Evolutionary conservation across 1,140 invertebrate genomes (phyloP).

Genomic region (Zaprionus ornatus): DNA sequence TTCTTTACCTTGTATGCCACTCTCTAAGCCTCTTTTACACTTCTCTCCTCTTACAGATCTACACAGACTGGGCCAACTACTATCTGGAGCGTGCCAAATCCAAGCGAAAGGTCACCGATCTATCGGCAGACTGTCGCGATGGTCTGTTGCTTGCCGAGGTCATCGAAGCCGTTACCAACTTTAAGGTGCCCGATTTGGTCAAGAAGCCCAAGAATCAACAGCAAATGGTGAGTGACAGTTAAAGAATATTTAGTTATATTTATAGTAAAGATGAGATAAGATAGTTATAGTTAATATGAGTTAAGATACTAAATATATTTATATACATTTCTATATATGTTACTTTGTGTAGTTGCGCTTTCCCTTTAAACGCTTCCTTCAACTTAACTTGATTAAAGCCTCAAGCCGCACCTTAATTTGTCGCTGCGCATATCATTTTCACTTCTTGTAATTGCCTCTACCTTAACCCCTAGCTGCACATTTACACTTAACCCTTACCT

Average conservation of each 20-base stretch:
- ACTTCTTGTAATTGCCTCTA: conserved; percentile 15
- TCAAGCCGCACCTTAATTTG: background rate
- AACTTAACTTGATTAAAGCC: background rate
- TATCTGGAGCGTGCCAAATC: conserved; percentile 96
- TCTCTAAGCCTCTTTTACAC: background rate
- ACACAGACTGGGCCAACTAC: conserved; percentile 99
- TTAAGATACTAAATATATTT: no score
- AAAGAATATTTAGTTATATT: background rate
- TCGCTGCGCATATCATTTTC: background rate
- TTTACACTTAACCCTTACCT: conserved; percentile 3
- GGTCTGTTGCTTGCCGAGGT: conserved; percentile 95
- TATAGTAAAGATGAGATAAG: background rate
- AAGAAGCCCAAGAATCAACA: conserved; percentile 93
- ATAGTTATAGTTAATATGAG: background rate
- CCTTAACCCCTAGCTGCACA: conserved; percentile 14
- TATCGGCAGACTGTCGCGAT: conserved; percentile 95
- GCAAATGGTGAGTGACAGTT: conserved; percentile 93
- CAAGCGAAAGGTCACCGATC: conserved; percentile 92
- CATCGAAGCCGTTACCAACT: conserved; percentile 96
- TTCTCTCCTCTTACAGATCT: conserved; percentile 89
- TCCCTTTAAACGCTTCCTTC: background rate
- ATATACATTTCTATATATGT: no score
- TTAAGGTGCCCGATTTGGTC: conserved; percentile 94
- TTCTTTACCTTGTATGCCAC: conserved; percentile 24
- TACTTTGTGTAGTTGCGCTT: no score